Evolutionary conservation across 2,888 invertebrate genomes (phyloP), one percentile per base, ranked within the genome.

Genomic region (Eremobia ochroleuca): DNA sequence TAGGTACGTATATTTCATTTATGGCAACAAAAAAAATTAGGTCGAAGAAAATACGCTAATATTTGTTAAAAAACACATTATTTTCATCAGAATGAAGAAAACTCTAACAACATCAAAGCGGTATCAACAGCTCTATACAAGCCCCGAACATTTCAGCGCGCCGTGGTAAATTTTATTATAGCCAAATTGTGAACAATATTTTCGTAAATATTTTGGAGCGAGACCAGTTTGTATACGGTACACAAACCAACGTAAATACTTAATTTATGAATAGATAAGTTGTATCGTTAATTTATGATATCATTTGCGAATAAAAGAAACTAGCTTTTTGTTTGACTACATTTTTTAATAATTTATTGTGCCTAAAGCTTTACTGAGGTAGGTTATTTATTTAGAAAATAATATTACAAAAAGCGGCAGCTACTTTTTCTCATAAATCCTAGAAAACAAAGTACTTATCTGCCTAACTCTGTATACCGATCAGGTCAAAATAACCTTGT

Each of bases 181-280:
- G 94, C 94, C 94, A 95, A 95, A 96, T 95, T 94, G 94, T 95
- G 93, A 94, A 93, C 95, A 94, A 95, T 96, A 96, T 96, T 96
- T 96, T 95, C 90, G 95, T 96, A 96, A 96, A 96, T 96, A 96
- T 96, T 96, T 95, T 94, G 92, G 93, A 92, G 92, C 91, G 90
- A 88, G 92, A 92, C 93, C 94, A 94, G 95, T 96, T 96, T 95
- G 94, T 93, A 92, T 90, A 87, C 73, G 85, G 83, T 90, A 91
- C 90, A 91, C 91, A 93, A 93, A 94, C 91, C 91, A 89, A 93
- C 92, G 90, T 91, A 93, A 94, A 95, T 92, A 95, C 86, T 80
- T 85, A 79, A 85, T 86, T 85, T 90, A 77, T 90, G 78, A 85
- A 85, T 86, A 89, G 87, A 87, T 87, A 88, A 87, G 62, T 83